These are phyloP conservation scores for Mongoloraphidia duomilia DNA, from an alignment of 2,888 invertebrate genomes.

Conservation along the genomic window DNA sequence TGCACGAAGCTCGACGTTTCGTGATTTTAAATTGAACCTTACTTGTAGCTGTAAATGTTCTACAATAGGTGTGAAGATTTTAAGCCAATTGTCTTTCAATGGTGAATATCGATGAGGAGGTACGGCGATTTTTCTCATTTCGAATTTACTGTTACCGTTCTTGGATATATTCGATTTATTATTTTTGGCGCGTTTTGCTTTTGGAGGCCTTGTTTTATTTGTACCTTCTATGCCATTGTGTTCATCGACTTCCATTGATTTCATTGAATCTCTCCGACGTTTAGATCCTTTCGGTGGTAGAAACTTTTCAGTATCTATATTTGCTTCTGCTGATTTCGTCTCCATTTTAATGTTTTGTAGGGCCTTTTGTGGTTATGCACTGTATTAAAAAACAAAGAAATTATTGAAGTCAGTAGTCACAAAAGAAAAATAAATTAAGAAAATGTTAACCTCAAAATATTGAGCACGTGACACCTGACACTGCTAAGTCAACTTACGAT, in stretches of 20 bases:
- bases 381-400: no score
- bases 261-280: slow-evolving; percentile 35
- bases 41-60: slow-evolving; percentile 90
- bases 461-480: no score
- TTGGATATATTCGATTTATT: slow-evolving; percentile 9
- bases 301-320: no score
- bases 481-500: no score
- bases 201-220: slow-evolving; percentile 26
- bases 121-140: slow-evolving; percentile 66
- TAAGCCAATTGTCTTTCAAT: slow-evolving; percentile 91
- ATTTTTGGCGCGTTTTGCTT: slow-evolving; percentile 27
- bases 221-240: slow-evolving; percentile 48
- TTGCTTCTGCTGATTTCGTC: no score
- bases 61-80: slow-evolving; percentile 91
- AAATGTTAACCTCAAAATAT: no score
- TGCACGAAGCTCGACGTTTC: slow-evolving; percentile 75
- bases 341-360: no score
- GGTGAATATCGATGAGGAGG: slow-evolving; percentile 90
- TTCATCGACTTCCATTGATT: slow-evolving; percentile 51
- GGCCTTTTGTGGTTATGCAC: no score
- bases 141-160: slow-evolving; percentile 33
- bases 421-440: no score
- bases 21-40: slow-evolving; percentile 80
- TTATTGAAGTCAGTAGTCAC: no score
- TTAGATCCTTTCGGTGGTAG: slow-evolving; percentile 17